Percentiles rank a stretch among this genome's conserved stretches.
These are phyloP conservation scores for Pteropus alecto DNA, from an alignment of 2,113 vertebrate genomes.

Conservation along the genomic window DNA sequence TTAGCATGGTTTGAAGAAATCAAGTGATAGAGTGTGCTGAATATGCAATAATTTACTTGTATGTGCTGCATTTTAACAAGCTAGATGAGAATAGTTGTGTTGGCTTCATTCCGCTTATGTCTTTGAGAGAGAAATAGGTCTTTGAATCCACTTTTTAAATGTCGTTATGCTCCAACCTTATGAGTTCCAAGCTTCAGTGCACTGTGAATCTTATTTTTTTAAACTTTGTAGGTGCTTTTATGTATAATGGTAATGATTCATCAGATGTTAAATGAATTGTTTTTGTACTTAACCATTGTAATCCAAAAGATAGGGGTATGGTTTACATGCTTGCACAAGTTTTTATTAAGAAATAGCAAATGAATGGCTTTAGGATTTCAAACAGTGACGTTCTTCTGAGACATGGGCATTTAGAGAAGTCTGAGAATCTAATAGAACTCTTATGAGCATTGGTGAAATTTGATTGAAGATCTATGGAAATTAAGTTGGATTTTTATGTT, in stretches of 20 bases:
- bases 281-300: slow-evolving; percentile 71
- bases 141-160: slow-evolving; percentile 63
- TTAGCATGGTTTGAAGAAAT: slow-evolving; percentile 70
- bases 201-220: slow-evolving; percentile 74
- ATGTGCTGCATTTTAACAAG: slow-evolving; percentile 67
- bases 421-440: slow-evolving; percentile 35
- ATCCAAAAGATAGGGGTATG: slow-evolving; percentile 71
- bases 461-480: slow-evolving; percentile 67
- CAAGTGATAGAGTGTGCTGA: slow-evolving; percentile 74
- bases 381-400: neutral
- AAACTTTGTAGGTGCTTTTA: slow-evolving; percentile 66
- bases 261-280: slow-evolving; percentile 70
- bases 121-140: slow-evolving; percentile 58
- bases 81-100: slow-evolving; percentile 16
- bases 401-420: slow-evolving; percentile 45
- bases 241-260: slow-evolving; percentile 66
- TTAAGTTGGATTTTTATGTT: slow-evolving; percentile 42
- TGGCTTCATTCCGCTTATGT: slow-evolving; percentile 61
- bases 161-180: slow-evolving; percentile 49
- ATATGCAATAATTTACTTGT: slow-evolving; percentile 81
- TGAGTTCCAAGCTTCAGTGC: slow-evolving; percentile 69
- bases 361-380: slow-evolving; percentile 51
- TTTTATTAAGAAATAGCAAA: slow-evolving; percentile 68
- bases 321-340: slow-evolving; percentile 75
- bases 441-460: slow-evolving; percentile 40